Evolutionary conservation across 1,140 invertebrate genomes (phyloP).

Genomic region (Drosophila sp.): DNA sequence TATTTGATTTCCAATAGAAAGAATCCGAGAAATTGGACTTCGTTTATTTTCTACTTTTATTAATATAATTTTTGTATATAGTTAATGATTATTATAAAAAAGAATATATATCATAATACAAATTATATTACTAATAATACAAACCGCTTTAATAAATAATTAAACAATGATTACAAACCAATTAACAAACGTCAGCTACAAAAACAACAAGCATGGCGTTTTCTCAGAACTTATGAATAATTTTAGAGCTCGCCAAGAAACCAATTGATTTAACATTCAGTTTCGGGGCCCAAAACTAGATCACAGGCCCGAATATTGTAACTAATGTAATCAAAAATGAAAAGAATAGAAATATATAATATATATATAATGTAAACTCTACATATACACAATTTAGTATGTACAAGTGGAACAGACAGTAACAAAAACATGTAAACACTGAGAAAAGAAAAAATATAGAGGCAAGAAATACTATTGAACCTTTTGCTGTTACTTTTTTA

Average conservation of each 20-base stretch:
- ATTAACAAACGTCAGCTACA: conserved; percentile 22
- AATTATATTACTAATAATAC: conserved; percentile 59
- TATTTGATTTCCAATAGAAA: background rate
- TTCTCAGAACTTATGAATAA: conserved; percentile 55
- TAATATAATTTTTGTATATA: conserved; percentile 58
- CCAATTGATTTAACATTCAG: conserved; percentile 52
- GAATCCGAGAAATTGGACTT: conserved; percentile 17
- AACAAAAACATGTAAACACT: conserved; percentile 60
- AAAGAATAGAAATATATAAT: conserved; percentile 39
- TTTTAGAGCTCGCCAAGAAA: conserved; percentile 48
- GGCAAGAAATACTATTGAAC: conserved; percentile 27
- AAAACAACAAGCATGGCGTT: conserved; percentile 1
- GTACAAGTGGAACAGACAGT: conserved; percentile 60
- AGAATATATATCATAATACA: conserved; percentile 55
- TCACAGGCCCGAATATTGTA: conserved; percentile 35
- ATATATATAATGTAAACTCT: conserved; percentile 45
- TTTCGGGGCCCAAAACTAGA: conserved; percentile 29
- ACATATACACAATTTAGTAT: conserved; percentile 62
- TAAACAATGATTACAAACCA: conserved; percentile 25
- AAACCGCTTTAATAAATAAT: conserved; percentile 72
- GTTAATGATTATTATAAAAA: conserved; percentile 23
- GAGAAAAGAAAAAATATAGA: conserved; percentile 33
- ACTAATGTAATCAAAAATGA: conserved; percentile 71
- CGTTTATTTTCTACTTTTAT: conserved; percentile 10
- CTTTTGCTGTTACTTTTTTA: background rate